phyloP scores from a whole-genome alignment of 2,113 vertebrate species.

The Platysternon megacephalum region DNA sequence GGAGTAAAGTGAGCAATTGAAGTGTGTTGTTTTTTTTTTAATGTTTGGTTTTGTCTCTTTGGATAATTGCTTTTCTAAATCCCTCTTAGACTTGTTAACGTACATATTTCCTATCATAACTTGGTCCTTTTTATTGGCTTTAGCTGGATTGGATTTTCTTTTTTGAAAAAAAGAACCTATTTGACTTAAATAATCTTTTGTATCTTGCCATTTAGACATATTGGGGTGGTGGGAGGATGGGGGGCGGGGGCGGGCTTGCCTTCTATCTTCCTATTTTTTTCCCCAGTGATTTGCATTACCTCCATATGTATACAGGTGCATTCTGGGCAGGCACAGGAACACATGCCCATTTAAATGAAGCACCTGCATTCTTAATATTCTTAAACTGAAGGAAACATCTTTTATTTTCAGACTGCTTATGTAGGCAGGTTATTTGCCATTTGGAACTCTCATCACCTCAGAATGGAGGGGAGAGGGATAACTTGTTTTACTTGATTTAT shows the following conservation, averaged over 20 bases:
- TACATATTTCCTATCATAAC: background rate
- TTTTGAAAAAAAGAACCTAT: too few species aligned
- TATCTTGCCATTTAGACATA: too few species aligned
- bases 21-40: background rate
- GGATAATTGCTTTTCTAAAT: background rate
- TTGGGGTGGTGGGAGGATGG: too few species aligned
- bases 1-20: background rate
- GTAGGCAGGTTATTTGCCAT: background rate
- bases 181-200: too few species aligned
- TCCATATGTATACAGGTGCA: background rate
- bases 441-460: background rate
- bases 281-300: background rate
- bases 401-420: background rate
- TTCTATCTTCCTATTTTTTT: background rate
- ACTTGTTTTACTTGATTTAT: background rate
- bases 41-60: background rate
- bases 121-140: background rate
- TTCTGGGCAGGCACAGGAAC: background rate
- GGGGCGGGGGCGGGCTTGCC: background rate
- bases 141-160: background rate
- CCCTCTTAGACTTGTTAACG: background rate
- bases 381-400: background rate
- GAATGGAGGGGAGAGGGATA: background rate
- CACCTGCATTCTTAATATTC: background rate
- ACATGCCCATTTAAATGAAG: background rate